Evolutionary conservation across 1,140 invertebrate genomes (phyloP), one percentile per base, ranked within the genome.

Genomic region (Pogonognathellus flavescens): DNA sequence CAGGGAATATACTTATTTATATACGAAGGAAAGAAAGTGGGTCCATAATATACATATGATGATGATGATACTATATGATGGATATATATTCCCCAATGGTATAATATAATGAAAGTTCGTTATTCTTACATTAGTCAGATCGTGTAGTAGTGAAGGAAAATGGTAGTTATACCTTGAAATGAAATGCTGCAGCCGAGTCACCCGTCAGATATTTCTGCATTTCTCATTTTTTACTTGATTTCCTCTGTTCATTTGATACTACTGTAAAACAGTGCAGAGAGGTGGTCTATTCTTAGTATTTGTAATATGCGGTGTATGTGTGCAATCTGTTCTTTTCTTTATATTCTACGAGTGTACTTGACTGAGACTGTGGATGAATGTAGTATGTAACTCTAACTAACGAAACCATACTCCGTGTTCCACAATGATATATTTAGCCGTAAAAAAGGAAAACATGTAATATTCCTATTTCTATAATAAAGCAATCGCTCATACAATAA

Each of bases 191-290:
- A 80, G 76, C 25, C 76, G 66, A 49, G 31, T 76, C 22, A 52
- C 31, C 80, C 80, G 80, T 81, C 80, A 81, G 80, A 81, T 53
- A 81, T 81, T 81, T 81, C 50, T 81, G 80, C 80, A 81, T 81
- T 81, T 81, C 53, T 81, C 80, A 81, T 81, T 81, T 81, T 81
- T 81, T 81, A 81, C 80, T 81, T 55, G 31, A 49, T 76, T 76
- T 76, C 70, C 70, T 76, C 70, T 49, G 70, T 76, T 76, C 41
- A 76, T 76, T 76, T 76, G 70, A 76, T 76, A 76, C 41, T 41
- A n/a, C 53, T 57, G 70, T 18, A 18, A 76, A n/a, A 41, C 22
- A 49, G 70, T 50, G 31, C 31, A 41, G 2, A 41, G 1, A 41
- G 31, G n/a, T 76, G 31, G 70, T 76, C 70, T 76, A 76, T 76